These are phyloP conservation scores for Aleiodes testaceus DNA, from an alignment of 2,888 invertebrate genomes.

Conservation along the genomic window DNA sequence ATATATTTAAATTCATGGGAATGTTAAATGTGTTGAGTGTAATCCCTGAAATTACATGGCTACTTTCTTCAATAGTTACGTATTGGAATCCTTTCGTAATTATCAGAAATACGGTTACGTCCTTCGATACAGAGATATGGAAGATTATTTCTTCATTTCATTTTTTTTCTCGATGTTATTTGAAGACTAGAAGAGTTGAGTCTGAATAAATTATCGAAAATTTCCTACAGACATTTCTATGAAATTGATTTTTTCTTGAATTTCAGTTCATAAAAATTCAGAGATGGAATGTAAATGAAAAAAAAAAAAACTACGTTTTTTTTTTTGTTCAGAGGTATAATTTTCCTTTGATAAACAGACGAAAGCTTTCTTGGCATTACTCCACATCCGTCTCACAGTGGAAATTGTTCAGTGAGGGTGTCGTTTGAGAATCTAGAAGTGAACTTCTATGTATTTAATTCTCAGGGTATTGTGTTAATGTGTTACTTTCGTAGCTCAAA, in stretches of 20 bases:
- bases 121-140: conserved; percentile 29
- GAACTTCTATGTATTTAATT: neutral
- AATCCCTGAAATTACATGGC: conserved; percentile 27
- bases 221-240: too few species aligned
- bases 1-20: neutral
- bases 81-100: conserved; percentile 50
- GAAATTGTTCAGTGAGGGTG: neutral
- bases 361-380: neutral
- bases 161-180: neutral
- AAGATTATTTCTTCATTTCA: conserved; percentile 16
- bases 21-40: neutral
- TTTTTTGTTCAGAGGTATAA: neutral
- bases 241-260: neutral
- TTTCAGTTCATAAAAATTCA: too few species aligned
- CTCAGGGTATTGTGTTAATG: neutral
- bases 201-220: neutral
- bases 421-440: neutral
- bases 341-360: neutral
- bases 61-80: conserved; percentile 47
- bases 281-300: neutral
- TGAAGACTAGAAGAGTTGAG: neutral
- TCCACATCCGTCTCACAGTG: neutral
- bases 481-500: neutral
- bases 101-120: conserved; percentile 39
- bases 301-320: neutral